Conservation (phyloP, 1,140 invertebrate genomes). For the Anastrepha ludens region DNA sequence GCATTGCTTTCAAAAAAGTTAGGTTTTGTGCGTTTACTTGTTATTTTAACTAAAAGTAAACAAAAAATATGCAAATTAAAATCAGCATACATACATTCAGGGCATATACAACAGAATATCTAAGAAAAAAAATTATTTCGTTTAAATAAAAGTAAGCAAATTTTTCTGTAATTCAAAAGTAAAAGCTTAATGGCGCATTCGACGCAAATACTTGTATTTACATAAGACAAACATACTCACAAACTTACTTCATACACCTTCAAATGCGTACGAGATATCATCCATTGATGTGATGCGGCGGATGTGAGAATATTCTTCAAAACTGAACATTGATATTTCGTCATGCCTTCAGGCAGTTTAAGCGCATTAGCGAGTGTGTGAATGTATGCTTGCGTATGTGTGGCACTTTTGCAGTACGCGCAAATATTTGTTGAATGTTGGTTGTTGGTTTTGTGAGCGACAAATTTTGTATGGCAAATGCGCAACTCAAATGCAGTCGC, state of each 20-base stretch:
- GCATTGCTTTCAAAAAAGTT: neutral
- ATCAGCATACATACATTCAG: neutral
- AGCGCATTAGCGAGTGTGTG: neutral
- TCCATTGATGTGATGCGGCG: too few relatives aligned
- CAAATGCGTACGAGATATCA: too few relatives aligned
- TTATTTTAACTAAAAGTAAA: too few relatives aligned
- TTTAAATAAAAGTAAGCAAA: neutral
- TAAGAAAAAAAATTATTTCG: neutral
- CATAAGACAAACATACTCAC: too few relatives aligned
- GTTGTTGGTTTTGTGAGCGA: neutral
- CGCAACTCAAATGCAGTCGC: neutral
- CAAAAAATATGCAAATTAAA: neutral
- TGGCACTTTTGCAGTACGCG: neutral
- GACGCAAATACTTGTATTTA: too few relatives aligned
- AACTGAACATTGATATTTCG: neutral
- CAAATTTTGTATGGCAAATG: neutral
- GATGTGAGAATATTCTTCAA: neutral
- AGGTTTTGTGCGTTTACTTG: neutral
- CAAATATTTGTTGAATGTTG: conserved; percentile 20
- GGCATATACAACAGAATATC: neutral
- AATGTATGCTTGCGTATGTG: too few relatives aligned
- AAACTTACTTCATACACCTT: too few relatives aligned
- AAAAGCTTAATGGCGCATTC: too few relatives aligned
- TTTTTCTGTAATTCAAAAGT: too few relatives aligned
- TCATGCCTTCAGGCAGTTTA: neutral